Evolutionary conservation across 2,797 vertebrate species (phyloP).

Genomic region (Aeoliscus strigatus): DNA sequence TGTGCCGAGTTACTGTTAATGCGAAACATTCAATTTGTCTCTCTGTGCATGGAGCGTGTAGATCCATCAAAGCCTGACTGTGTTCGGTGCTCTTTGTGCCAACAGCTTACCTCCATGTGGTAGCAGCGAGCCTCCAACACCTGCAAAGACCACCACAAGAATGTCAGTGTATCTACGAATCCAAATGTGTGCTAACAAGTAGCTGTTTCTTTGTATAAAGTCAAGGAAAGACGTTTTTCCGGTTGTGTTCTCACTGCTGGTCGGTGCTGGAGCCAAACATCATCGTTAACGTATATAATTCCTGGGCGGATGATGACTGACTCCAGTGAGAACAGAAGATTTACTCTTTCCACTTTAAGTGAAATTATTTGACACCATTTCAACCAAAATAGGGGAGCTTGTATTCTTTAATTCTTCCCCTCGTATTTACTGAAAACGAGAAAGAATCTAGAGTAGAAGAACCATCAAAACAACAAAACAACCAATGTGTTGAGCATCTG

Average conservation of each 20-base stretch:
- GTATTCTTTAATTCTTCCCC: conserved; percentile 2
- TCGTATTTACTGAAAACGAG: conserved; percentile 8
- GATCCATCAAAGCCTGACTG: conserved; percentile 24
- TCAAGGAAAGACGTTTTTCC: too few species aligned
- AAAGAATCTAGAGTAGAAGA: conserved; percentile 2
- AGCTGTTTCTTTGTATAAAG: too few species aligned
- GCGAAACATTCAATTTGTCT: conserved; percentile 47
- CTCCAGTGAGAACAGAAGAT: too few species aligned
- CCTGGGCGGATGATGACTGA: too few species aligned
- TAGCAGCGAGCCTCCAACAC: conserved; percentile 54
- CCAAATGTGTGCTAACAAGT: too few species aligned
- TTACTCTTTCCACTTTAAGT: too few species aligned
- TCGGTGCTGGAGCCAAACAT: too few species aligned
- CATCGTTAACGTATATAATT: too few species aligned
- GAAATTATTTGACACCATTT: too few species aligned
- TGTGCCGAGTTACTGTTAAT: conserved; percentile 38
- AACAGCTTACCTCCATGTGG: conserved; percentile 53
- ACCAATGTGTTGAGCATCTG: too few species aligned
- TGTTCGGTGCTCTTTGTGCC: conserved; percentile 16
- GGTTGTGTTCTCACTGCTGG: too few species aligned
- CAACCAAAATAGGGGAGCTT: not conserved
- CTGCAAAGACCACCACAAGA: conserved; percentile 33
- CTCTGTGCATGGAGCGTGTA: conserved; percentile 30
- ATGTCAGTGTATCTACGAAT: too few species aligned
- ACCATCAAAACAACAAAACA: not conserved